Conservation (phyloP, 2,888 invertebrate genomes). For the Diploptera punctata region DNA sequence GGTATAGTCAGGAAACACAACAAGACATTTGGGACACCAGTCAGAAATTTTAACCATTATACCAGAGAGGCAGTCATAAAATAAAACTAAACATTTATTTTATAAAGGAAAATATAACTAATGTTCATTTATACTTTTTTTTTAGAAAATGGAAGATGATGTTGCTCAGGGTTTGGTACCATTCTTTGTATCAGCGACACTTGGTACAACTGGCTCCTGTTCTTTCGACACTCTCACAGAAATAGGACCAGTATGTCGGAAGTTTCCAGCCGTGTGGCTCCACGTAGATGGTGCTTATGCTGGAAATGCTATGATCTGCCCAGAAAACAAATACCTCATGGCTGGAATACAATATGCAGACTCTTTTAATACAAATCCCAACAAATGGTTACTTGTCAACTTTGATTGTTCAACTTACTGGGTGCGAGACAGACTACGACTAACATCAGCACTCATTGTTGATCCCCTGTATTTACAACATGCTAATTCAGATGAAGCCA, state of each 20-base stretch:
- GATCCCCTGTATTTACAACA: constrained; percentile 88
- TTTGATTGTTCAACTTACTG: constrained; percentile 88
- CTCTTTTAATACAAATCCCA: constrained; percentile 88
- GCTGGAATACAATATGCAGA: constrained; percentile 76
- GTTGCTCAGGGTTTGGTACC: constrained; percentile 76
- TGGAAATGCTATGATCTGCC: constrained; percentile 85
- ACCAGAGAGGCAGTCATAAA: too few species aligned
- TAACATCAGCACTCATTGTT: constrained; percentile 84
- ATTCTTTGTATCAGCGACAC: constrained; percentile 81
- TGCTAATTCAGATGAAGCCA: constrained; percentile 73
- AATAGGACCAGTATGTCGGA: constrained; percentile 74
- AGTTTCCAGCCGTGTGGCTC: constrained; percentile 74
- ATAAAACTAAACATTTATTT: too few species aligned
- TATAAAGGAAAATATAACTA: too few species aligned
- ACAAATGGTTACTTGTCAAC: constrained; percentile 85
- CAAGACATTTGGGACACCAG: too few species aligned
- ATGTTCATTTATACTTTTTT: too few species aligned
- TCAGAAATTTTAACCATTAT: too few species aligned
- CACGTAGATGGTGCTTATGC: constrained; percentile 91
- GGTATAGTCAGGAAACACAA: too few species aligned
- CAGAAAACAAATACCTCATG: constrained; percentile 74
- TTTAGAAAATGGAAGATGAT: constrained; percentile 71
- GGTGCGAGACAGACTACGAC: constrained; percentile 74
- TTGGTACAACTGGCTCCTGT: constrained; percentile 85
- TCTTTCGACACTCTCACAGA: constrained; percentile 83